phyloP scores from a whole-genome alignment of 2,888 invertebrate species.

The Patella caerulea region DNA sequence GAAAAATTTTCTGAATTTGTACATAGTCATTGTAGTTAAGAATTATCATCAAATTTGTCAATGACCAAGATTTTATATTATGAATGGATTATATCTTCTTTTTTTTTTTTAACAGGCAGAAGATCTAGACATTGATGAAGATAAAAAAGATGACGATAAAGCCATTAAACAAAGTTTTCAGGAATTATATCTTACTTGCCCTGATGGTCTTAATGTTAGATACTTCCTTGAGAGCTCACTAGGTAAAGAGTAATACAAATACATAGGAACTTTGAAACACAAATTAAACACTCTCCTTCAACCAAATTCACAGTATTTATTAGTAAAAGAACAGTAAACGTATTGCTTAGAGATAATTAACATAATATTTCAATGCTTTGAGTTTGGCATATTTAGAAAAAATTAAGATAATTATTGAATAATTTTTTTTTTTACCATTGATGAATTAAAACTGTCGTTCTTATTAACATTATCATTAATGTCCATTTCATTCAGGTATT shows the following conservation, averaged over 20 bases:
- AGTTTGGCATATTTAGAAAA: too few relatives aligned
- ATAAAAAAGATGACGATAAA: conserved; percentile 31
- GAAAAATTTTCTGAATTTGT: too few relatives aligned
- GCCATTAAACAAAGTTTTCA: conserved; percentile 59
- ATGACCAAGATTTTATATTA: not conserved
- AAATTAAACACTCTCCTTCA: too few relatives aligned
- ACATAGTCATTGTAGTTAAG: not conserved
- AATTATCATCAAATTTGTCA: not conserved
- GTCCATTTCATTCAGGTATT: conserved; percentile 46
- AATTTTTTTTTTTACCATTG: not conserved
- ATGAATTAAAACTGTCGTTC: not conserved
- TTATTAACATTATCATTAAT: not conserved
- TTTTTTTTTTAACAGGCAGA: conserved; percentile 18
- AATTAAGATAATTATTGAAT: not conserved
- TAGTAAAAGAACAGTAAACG: too few relatives aligned
- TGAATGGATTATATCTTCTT: not conserved
- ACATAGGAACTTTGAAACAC: too few relatives aligned
- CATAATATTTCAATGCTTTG: too few relatives aligned
- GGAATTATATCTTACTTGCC: conserved; percentile 65
- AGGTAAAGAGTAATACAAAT: conserved; percentile 45
- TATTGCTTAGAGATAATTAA: too few relatives aligned
- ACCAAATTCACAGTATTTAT: too few relatives aligned
- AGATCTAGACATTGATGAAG: conserved; percentile 42
- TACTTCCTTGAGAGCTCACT: conserved; percentile 64
- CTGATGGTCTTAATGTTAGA: conserved; percentile 66